phyloP scores from a whole-genome alignment of 2,888 invertebrate genomes.

The Euphydryas editha region DNA sequence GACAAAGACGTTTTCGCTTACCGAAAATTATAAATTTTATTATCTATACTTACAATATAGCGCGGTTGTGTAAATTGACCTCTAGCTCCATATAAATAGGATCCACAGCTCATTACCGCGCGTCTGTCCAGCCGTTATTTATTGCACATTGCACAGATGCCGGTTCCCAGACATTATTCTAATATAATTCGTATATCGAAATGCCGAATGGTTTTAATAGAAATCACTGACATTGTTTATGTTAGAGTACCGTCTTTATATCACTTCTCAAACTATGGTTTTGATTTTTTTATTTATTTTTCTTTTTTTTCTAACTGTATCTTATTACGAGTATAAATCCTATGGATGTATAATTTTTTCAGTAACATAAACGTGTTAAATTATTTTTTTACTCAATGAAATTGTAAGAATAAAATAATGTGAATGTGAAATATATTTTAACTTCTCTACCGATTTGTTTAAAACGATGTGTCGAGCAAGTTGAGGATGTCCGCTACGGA shows the following conservation, averaged over 20 bases:
- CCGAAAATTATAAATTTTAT: constrained; percentile 61
- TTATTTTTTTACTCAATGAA: not conserved
- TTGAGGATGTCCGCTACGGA: constrained; percentile 45
- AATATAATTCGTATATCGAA: constrained; percentile 75
- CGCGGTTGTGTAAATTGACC: constrained; percentile 46
- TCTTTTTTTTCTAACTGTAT: constrained; percentile 9
- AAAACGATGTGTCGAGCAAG: not conserved
- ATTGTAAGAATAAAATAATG: not conserved
- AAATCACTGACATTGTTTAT: constrained; percentile 82
- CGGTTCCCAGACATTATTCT: constrained; percentile 75
- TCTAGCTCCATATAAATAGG: constrained; percentile 47
- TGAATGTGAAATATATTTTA: not conserved
- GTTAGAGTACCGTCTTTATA: constrained; percentile 64
- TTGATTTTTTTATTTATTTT: not conserved
- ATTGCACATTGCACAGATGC: constrained; percentile 74
- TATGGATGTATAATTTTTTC: not conserved
- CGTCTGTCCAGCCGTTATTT: constrained; percentile 60
- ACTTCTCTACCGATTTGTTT: not conserved
- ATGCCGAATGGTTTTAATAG: constrained; percentile 78
- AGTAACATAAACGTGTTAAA: not conserved
- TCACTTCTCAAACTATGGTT: constrained; percentile 66
- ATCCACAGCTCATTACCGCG: constrained; percentile 49
- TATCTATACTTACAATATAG: constrained; percentile 57
- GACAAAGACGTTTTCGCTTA: constrained; percentile 58
- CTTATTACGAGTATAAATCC: not conserved